Evolutionary conservation across 2,113 vertebrate species (phyloP), one percentile per base, ranked within the genome.

Genomic region (Plestiodon gilberti): DNA sequence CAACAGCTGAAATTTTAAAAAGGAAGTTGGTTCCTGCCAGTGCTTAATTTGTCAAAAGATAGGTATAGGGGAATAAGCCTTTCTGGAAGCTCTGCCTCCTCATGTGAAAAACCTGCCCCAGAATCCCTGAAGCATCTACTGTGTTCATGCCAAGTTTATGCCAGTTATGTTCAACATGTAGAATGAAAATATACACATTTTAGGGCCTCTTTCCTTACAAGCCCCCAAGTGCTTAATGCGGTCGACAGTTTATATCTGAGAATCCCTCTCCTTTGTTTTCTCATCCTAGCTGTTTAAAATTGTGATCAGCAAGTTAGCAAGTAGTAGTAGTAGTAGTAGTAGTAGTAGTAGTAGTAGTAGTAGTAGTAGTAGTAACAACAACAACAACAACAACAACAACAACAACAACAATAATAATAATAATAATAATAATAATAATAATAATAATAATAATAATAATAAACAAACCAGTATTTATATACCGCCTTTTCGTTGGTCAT

Each of bases 31-130:
- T 75, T 87, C 78, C 78, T 87, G 70, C 61, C 85, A 87, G 70
- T 23, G 11, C 78, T 87, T 87, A 87, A 87, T 87, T 81, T 81
- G 74, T 87, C 70, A 87, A 81, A 81, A 75, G 70, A 65, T 70
- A 87, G 79, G 85, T 87, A 43, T 79, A 80, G 78, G 40, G 70
- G n/a, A 65, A 65, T 87, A 87, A 87, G 78, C 85, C 43, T 81
- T 81, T 65, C 43, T 38, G n/a, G 78, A 87, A 75, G 70, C 59
- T 55, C 62, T 62, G 71, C 70, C 71, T 81, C 70, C 70, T 87
- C 43, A 1, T 55, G 71, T 87, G 85, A 87, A 87, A 87, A 87
- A 23, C 70, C 80, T 81, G 70, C 43, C 61, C 28, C 59, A 87
- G 78, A 81, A 87, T 75, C 70, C 55, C 78, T 52, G 64, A 75